These are phyloP conservation scores for Drosophila quadrilineata DNA, from an alignment of 1,140 invertebrate genomes.

Conservation along the genomic window DNA sequence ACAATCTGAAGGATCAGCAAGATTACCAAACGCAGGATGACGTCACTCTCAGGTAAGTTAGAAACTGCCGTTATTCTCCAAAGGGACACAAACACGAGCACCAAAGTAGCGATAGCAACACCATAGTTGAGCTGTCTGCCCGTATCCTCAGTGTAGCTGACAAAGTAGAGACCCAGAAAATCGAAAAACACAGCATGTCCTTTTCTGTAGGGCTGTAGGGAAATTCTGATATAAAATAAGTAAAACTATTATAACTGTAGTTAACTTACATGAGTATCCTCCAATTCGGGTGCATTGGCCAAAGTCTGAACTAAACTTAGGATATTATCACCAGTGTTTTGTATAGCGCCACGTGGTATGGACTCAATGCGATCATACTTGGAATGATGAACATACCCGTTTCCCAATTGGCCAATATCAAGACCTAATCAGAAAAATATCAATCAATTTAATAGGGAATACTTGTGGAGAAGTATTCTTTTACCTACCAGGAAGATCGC, in stretches of 20 bases:
- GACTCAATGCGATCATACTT: constrained; percentile 88
- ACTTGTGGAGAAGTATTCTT: too few species aligned
- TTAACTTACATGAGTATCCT: constrained; percentile 65
- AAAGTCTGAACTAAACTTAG: constrained; percentile 85
- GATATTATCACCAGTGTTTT: constrained; percentile 90
- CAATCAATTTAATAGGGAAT: background rate
- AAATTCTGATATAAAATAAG: background rate
- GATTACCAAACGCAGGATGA: constrained; percentile 10
- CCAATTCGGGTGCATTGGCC: constrained; percentile 83
- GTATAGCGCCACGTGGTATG: constrained; percentile 89
- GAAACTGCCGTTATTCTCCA: constrained; percentile 52
- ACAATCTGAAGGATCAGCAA: constrained; percentile 75
- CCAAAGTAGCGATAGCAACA: constrained; percentile 81
- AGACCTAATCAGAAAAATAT: constrained; percentile 76
- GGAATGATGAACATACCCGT: constrained; percentile 96
- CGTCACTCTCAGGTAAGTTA: constrained; percentile 19
- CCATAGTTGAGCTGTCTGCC: constrained; percentile 83
- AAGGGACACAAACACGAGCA: constrained; percentile 80
- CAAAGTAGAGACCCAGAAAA: constrained; percentile 87
- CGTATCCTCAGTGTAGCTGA: constrained; percentile 84
- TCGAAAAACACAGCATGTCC: constrained; percentile 90
- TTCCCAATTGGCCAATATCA: constrained; percentile 95
- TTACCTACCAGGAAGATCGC: constrained; percentile 81
- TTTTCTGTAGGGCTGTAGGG: constrained; percentile 43
- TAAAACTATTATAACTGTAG: background rate